Conservation (phyloP, 2,888 invertebrate genomes). For the Apodemia zela region DNA sequence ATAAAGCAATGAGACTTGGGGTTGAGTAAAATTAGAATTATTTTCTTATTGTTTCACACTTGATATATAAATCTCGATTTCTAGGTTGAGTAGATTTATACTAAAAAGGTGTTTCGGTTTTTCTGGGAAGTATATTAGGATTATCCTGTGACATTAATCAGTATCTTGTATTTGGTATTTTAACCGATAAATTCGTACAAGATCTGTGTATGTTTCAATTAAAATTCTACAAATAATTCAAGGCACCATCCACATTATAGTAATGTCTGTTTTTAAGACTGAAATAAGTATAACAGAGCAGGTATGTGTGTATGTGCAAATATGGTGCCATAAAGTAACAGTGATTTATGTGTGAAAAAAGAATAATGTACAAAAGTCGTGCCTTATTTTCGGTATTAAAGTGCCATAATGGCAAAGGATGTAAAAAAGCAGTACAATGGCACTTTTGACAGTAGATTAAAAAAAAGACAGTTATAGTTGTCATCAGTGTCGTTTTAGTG, state of each 20-base stretch:
- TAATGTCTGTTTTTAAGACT: slow-evolving; percentile 77
- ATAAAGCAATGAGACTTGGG: neutral
- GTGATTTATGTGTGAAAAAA: slow-evolving; percentile 38
- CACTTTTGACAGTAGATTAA: slow-evolving; percentile 1
- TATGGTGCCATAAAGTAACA: slow-evolving; percentile 69
- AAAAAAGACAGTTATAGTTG: neutral
- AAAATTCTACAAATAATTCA: neutral
- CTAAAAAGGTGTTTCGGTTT: no score
- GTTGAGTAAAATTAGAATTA: neutral
- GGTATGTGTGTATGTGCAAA: slow-evolving; percentile 52
- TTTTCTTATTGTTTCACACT: no score
- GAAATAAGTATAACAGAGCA: slow-evolving; percentile 43
- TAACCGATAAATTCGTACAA: neutral
- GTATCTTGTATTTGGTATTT: neutral
- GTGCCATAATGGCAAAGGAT: slow-evolving; percentile 17
- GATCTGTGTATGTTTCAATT: neutral
- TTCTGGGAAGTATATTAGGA: no score
- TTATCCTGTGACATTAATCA: no score
- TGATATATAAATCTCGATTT: no score
- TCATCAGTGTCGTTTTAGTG: neutral
- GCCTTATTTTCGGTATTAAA: slow-evolving; percentile 32
- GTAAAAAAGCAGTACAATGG: neutral
- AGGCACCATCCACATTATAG: slow-evolving; percentile 47
- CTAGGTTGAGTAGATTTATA: no score
- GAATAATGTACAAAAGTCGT: slow-evolving; percentile 35